Evolutionary conservation across 2,797 vertebrate species (phyloP).

Genomic region (Arctocebus calabarensis): DNA sequence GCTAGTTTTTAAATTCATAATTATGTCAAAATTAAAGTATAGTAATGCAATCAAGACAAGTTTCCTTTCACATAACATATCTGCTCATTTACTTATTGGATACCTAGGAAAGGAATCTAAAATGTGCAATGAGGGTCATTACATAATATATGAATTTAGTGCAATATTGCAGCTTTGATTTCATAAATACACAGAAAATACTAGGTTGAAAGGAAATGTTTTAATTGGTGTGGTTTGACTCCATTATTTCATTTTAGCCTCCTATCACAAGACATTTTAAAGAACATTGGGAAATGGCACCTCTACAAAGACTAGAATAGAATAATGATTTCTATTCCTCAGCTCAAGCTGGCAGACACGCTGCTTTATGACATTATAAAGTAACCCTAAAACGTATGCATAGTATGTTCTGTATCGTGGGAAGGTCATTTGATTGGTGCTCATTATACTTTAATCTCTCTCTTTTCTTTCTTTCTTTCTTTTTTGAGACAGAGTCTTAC

Average conservation of each 20-base stretch:
- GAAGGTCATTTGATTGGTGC: not conserved
- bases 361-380: not conserved
- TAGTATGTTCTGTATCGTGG: not conserved
- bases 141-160: conserved; percentile 49
- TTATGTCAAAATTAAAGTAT: conserved; percentile 13
- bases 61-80: conserved; percentile 32
- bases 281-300: not conserved
- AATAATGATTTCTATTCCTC: not conserved
- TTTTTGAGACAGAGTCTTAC: no score
- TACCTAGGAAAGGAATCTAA: conserved; percentile 48
- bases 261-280: not conserved
- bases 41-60: conserved; percentile 34
- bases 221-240: conserved; percentile 18
- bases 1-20: conserved; percentile 48
- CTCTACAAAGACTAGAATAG: not conserved
- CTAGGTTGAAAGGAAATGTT: conserved; percentile 40
- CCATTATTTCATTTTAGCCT: conserved; percentile 27
- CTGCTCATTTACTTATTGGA: conserved; percentile 19
- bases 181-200: conserved; percentile 40
- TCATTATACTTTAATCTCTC: not conserved
- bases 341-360: not conserved
- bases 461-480: no score
- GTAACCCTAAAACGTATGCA: not conserved
- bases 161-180: conserved; percentile 20
- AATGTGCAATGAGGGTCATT: not conserved